phyloP scores from a whole-genome alignment of 2,113 vertebrate species.

The Pomatorhinus ruficollis region DNA sequence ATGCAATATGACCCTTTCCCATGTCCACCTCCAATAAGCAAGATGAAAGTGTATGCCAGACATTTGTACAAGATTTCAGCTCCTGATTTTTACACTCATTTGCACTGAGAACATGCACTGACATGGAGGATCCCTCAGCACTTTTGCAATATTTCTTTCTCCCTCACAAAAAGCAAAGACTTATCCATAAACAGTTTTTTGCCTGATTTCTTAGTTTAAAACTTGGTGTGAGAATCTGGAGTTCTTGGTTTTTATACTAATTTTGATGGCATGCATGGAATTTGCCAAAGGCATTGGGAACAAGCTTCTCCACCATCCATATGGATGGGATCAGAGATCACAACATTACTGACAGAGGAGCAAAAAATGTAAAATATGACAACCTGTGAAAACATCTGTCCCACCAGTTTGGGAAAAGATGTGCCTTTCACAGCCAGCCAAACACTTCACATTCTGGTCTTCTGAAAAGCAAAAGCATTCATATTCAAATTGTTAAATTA shows the following conservation, averaged over 20 bases:
- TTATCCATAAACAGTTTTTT: not conserved
- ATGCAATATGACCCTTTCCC: not conserved
- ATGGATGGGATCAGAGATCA: slow-evolving; percentile 51
- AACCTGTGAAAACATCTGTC: slow-evolving; percentile 57
- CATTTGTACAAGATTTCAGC: not conserved
- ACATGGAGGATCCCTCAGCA: not conserved
- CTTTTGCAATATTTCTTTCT: not conserved
- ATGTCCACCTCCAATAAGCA: not conserved
- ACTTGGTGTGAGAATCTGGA: not conserved
- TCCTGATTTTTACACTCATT: not conserved
- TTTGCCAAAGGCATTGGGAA: not conserved
- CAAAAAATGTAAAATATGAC: not conserved
- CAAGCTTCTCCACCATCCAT: not conserved
- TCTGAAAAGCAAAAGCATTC: slow-evolving; percentile 5
- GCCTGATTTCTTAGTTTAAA: not conserved
- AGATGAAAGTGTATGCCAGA: not conserved
- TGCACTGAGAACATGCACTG: not conserved
- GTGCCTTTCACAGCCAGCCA: slow-evolving; percentile 28
- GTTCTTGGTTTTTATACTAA: not conserved
- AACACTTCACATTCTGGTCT: not conserved
- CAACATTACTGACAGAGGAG: not conserved
- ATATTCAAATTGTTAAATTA: not conserved
- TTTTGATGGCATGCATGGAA: not conserved
- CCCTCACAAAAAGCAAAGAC: not conserved
- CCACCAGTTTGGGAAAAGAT: slow-evolving; percentile 7